Base-by-base conservation (phyloP, 2,797 vertebrate genomes). In the Botia kubotai region DNA sequence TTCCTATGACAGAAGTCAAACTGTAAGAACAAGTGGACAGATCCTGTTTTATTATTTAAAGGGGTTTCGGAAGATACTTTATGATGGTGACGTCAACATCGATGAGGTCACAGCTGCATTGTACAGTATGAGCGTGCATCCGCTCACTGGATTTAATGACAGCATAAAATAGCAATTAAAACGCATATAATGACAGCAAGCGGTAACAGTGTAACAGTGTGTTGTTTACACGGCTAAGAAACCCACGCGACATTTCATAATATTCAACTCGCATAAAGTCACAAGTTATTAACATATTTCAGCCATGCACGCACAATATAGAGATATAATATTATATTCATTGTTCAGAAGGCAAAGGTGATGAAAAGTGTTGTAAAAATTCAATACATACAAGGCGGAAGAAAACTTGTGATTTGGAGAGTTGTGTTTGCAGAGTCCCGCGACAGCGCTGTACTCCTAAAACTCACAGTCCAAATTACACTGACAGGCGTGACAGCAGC, bases 381-480 rank as follows among this genome's bases (percentile, higher is more conserved):
- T 3, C 23, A 19, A 88, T 91, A 95, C 94, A 94, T 72, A 95
- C 94, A 90, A 83, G 62, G 57, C 21, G 70, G 81, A 33, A 33
- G 33, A 33, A 33, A 33, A 33, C 33, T 33, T 33, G 23, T 68
- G 85, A 12, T 88, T 88, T 84, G 84, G 88, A 88, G 75, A 87
- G 91, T 87, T 78, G 85, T 85, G 78, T 91, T 88, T 89, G 90
- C 91, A 91, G 89, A 86, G 78, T 88, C 88, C 86, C 86, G 87
- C 77, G 83, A 80, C 77, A 33, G 88, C 78, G 86, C 92, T 87
- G 88, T 5, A 5, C 33, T 94, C 93, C 92, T 91, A 88, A 92
- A 88, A 89, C 86, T 86, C 92, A 87, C 23, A 26, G 92, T 94
- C 94, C 93, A 92, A 94, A 91, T 91, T 91, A 26, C 86, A 87